Conservation (phyloP, 2,888 invertebrate genomes). For the Ophion slaviceki region DNA sequence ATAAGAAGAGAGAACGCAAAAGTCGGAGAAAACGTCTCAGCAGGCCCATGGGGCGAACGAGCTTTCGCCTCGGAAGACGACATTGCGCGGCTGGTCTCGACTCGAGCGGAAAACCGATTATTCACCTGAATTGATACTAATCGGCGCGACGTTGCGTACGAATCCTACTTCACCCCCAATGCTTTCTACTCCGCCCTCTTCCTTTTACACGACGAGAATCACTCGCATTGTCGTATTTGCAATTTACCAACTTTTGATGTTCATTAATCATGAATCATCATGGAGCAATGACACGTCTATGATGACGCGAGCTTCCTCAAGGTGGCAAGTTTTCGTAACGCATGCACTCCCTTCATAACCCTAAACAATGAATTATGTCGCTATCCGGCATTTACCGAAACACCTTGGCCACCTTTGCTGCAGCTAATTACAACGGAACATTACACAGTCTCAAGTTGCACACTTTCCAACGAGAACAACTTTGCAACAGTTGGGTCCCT, state of each 20-base stretch:
- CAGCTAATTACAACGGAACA: no score
- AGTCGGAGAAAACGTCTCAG: slow-evolving; percentile 24
- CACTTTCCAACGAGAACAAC: no score
- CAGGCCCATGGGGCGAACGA: slow-evolving; percentile 47
- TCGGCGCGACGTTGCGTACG: slow-evolving; percentile 61
- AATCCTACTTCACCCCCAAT: slow-evolving; percentile 46
- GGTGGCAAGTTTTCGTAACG: no score
- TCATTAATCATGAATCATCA: background rate
- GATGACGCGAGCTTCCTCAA: background rate
- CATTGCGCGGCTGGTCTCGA: slow-evolving; percentile 47
- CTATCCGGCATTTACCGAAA: no score
- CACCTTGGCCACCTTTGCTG: no score
- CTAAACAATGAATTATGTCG: no score
- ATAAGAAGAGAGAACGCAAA: slow-evolving; percentile 25
- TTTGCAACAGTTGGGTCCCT: no score
- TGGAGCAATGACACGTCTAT: background rate
- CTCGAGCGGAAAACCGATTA: slow-evolving; percentile 65
- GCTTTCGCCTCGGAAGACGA: slow-evolving; percentile 49
- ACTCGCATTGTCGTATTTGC: slow-evolving; percentile 1
- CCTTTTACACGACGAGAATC: background rate
- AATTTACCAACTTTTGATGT: background rate
- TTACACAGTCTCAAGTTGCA: no score
- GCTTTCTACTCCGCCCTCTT: background rate
- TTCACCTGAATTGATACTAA: slow-evolving; percentile 68
- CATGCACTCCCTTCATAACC: no score